Evolutionary conservation across 2,113 vertebrate species (phyloP), one percentile per base, ranked within the genome.

Genomic region (Zingel zingel): DNA sequence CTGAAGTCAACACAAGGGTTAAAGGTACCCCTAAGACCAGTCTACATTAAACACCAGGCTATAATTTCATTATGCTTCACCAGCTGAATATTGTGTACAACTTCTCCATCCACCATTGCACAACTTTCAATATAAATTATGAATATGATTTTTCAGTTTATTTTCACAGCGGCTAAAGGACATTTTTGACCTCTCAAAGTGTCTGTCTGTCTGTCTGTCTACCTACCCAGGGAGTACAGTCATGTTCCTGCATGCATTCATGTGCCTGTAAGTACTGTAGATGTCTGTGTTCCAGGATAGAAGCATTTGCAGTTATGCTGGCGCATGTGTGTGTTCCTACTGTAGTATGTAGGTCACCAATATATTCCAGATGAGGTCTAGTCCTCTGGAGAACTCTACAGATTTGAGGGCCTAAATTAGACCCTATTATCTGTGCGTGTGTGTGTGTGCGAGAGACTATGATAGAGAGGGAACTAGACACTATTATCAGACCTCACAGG

Each of bases 361-460:
- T 91, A 93, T 93, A 88, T 92, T 93, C 80, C 90, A 91, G 91
- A 94, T 93, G 92, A 93, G 89, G 89, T 93, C 85, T 90, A 67
- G 89, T 92, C 90, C 93, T 93, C 90, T 91, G 84, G 92, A 94
- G 93, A 93, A 92, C 93, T 89, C 78, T 86, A 85, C 89, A 91
- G 91, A 93, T 92, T 93, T 82, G 90, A 90, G 80, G 85, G 85
- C 77, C 88, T 89, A 93, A 94, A 93, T 94, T 94, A 93, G 92
- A 91, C 77, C 72, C 91, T 88, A 92, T 94, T 93, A 93, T 93
- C 91, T 88, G 15, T 73, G 33, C 58, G 27, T 78, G 58, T 57
- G 51, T 62, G 64, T 47, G 57, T 62, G 58, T 83, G 79, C 68
- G 23, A 66, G 61, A 51, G 45, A 63, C 18, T 10, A n/a, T 62